Percentiles rank a stretch among this genome's conserved stretches.
Conservation (phyloP, 2,797 vertebrate genomes). For the Ciconia nigra region DNA sequence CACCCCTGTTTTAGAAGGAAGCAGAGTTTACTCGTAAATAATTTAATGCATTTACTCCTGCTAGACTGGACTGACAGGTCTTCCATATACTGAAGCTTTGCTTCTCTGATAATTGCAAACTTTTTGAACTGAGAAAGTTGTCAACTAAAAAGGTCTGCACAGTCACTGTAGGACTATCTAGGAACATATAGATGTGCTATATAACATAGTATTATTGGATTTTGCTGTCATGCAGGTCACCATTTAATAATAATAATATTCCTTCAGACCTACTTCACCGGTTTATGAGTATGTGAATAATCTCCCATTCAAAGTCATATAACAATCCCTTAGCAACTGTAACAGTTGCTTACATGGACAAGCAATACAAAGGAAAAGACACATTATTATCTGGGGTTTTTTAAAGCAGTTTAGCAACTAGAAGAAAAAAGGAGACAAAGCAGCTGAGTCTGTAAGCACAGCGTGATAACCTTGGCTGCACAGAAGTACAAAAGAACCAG, state of each 20-base stretch:
- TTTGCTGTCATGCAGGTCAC: neutral
- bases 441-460: neutral
- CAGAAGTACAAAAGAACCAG: neutral
- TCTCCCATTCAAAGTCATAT: neutral
- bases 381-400: neutral
- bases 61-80: conserved; percentile 67
- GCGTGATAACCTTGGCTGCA: neutral
- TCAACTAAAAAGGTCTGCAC: neutral
- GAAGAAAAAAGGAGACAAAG: neutral
- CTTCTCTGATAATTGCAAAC: conserved; percentile 41
- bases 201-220: neutral
- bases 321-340: neutral
- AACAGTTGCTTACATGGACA: neutral
- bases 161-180: neutral
- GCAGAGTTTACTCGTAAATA: conserved; percentile 63
- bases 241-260: neutral
- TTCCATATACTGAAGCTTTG: conserved; percentile 21
- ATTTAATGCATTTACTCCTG: conserved; percentile 55
- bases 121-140: conserved; percentile 38
- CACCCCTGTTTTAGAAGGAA: conserved; percentile 61
- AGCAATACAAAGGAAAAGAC: neutral
- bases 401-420: neutral
- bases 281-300: neutral
- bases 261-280: neutral
- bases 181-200: neutral